Evolutionary conservation across 2,797 vertebrate genomes (phyloP).

Genomic region (Labroides dimidiatus): DNA sequence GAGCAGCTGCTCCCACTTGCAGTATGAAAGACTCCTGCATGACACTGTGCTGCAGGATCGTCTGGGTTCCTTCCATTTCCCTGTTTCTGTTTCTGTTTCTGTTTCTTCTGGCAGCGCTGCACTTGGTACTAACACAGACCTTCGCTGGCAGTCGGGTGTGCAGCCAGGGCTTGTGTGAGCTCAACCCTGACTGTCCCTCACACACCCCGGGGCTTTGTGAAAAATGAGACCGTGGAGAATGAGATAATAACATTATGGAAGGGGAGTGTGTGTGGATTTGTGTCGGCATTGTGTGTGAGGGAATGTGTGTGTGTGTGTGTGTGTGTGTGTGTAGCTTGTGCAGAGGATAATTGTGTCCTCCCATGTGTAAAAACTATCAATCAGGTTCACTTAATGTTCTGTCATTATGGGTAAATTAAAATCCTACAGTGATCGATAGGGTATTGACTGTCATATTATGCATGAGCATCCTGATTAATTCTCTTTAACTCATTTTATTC

Average conservation of each 20-base stretch:
- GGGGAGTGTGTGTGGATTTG: slow-evolving; percentile 54
- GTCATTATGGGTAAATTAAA: slow-evolving; percentile 80
- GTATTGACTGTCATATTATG: slow-evolving; percentile 76
- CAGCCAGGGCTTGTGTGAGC: slow-evolving; percentile 70
- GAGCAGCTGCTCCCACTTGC: slow-evolving; percentile 38
- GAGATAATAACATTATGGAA: slow-evolving; percentile 76
- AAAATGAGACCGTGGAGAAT: slow-evolving; percentile 77
- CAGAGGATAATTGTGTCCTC: slow-evolving; percentile 70
- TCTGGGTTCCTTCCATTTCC: slow-evolving; percentile 40
- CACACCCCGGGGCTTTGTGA: slow-evolving; percentile 75
- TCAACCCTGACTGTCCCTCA: slow-evolving; percentile 77
- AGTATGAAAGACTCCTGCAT: slow-evolving; percentile 22
- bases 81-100: slow-evolving; percentile 18
- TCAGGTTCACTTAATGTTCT: slow-evolving; percentile 74
- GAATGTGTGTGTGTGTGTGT: background rate
- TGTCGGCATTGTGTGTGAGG: background rate
- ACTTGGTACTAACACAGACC: slow-evolving; percentile 63
- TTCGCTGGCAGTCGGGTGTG: slow-evolving; percentile 64
- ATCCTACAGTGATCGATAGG: slow-evolving; percentile 73
- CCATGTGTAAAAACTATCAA: slow-evolving; percentile 80
- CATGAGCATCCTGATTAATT: slow-evolving; percentile 64
- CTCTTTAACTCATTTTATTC: slow-evolving; percentile 55
- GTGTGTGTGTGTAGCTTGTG: slow-evolving; percentile 21
- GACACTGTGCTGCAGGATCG: slow-evolving; percentile 41
- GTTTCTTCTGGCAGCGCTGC: slow-evolving; percentile 52